Evolutionary conservation across 2,888 invertebrate genomes (phyloP).

Genomic region (Drosophila nigricruria): DNA sequence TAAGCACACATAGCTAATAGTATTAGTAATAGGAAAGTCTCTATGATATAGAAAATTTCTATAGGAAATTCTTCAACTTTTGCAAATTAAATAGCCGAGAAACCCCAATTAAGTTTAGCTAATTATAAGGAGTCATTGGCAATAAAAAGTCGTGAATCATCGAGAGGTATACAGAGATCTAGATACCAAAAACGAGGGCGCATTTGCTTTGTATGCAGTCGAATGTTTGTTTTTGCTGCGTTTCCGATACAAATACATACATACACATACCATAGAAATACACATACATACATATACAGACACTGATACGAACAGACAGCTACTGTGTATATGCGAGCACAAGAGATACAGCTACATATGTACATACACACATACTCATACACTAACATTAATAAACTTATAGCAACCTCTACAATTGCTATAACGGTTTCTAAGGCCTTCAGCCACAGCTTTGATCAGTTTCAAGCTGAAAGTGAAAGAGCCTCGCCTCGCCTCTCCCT

Average conservation of each 20-base stretch:
- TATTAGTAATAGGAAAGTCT: neutral
- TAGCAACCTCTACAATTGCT: neutral
- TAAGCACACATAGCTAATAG: neutral
- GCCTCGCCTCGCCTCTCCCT: slow-evolving; percentile 1
- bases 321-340: neutral
- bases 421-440: slow-evolving; percentile 19
- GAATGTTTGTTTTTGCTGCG: slow-evolving; percentile 13
- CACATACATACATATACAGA: neutral
- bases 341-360: neutral
- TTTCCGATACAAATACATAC: neutral
- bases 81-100: neutral
- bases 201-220: slow-evolving; percentile 19
- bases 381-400: neutral
- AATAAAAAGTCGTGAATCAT: slow-evolving; percentile 2
- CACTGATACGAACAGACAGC: neutral
- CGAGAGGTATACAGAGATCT: neutral
- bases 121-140: slow-evolving; percentile 6
- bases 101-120: neutral
- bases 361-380: neutral
- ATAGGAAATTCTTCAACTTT: neutral
- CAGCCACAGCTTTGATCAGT: slow-evolving; percentile 7
- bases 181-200: slow-evolving; percentile 17
- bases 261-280: neutral
- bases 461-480: slow-evolving; percentile 57
- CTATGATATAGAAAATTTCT: neutral